Percentiles rank a stretch among this genome's conserved stretches.
These are phyloP conservation scores for Drosophila bocki DNA, from an alignment of 1,140 invertebrate species.

Conservation along the genomic window DNA sequence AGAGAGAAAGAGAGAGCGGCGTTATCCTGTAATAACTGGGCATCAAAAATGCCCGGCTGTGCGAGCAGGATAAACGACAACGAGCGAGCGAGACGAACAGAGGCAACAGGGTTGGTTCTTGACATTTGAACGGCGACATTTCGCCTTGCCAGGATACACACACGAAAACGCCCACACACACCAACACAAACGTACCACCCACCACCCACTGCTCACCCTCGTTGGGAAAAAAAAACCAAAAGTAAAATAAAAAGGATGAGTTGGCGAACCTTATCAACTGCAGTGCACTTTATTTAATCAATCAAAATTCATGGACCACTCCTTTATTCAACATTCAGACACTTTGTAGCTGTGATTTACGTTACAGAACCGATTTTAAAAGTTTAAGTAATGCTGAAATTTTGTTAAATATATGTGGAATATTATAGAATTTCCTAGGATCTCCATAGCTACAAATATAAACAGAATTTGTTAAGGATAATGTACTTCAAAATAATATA, in stretches of 20 bases:
- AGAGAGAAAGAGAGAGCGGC: slow-evolving; percentile 37
- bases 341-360: slow-evolving; percentile 28
- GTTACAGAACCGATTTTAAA: not conserved
- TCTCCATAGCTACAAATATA: not conserved
- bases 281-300: slow-evolving; percentile 82
- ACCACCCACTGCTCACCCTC: not conserved
- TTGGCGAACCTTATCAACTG: slow-evolving; percentile 60
- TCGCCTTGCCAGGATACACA: slow-evolving; percentile 65
- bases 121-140: slow-evolving; percentile 82
- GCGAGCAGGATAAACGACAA: slow-evolving; percentile 4
- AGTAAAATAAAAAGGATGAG: slow-evolving; percentile 3
- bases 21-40: slow-evolving; percentile 76
- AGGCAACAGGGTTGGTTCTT: slow-evolving; percentile 77
- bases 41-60: slow-evolving; percentile 63
- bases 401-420: not conserved
- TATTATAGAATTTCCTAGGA: not conserved
- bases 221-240: not conserved
- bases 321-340: slow-evolving; percentile 34
- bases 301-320: slow-evolving; percentile 68
- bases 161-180: slow-evolving; percentile 30
- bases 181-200: slow-evolving; percentile 5
- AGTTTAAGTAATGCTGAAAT: not conserved
- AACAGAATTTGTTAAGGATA: too few relatives aligned
- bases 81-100: slow-evolving; percentile 56
- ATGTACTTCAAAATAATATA: too few relatives aligned